Conservation (phyloP, 2,113 vertebrate species). For the Xiphophorus maculatus region DNA sequence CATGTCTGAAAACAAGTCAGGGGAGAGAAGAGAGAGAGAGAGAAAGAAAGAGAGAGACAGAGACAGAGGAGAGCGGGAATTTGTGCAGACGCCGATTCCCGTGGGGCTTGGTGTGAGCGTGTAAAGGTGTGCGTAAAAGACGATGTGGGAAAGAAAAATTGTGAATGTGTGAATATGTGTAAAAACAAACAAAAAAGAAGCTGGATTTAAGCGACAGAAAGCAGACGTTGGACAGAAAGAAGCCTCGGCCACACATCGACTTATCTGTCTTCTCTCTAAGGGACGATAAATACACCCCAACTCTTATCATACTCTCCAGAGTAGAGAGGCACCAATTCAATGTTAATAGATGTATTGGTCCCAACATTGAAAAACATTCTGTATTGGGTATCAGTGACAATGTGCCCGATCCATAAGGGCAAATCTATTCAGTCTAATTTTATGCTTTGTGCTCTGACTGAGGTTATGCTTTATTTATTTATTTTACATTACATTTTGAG, state of each 20-base stretch:
- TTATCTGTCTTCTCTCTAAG: slow-evolving; percentile 25
- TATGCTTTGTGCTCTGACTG: too few relatives aligned
- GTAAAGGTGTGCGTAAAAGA: slow-evolving; percentile 69
- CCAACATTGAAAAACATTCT: too few relatives aligned
- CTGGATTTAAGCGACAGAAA: slow-evolving; percentile 49
- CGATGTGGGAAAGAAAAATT: slow-evolving; percentile 61
- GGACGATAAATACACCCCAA: slow-evolving; percentile 45
- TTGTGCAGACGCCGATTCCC: slow-evolving; percentile 73
- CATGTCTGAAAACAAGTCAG: slow-evolving; percentile 77
- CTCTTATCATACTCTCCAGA: slow-evolving; percentile 51
- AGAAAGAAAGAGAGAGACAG: slow-evolving; percentile 6
- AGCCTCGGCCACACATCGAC: background rate
- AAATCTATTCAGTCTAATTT: too few relatives aligned
- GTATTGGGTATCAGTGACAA: too few relatives aligned
- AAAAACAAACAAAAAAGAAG: background rate
- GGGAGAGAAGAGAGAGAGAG: slow-evolving; percentile 45
- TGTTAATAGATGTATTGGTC: too few relatives aligned
- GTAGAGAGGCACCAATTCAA: too few relatives aligned
- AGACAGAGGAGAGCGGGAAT: slow-evolving; percentile 43
- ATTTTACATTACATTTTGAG: too few relatives aligned
- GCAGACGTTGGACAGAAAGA: slow-evolving; percentile 32
- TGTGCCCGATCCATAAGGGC: too few relatives aligned
- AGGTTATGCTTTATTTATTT: too few relatives aligned
- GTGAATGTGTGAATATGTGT: slow-evolving; percentile 71
- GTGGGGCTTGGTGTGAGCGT: slow-evolving; percentile 65